Percentiles rank a stretch among this genome's conserved stretches.
phyloP scores from a whole-genome alignment of 2,113 vertebrate species.

The Tringa solitaria region DNA sequence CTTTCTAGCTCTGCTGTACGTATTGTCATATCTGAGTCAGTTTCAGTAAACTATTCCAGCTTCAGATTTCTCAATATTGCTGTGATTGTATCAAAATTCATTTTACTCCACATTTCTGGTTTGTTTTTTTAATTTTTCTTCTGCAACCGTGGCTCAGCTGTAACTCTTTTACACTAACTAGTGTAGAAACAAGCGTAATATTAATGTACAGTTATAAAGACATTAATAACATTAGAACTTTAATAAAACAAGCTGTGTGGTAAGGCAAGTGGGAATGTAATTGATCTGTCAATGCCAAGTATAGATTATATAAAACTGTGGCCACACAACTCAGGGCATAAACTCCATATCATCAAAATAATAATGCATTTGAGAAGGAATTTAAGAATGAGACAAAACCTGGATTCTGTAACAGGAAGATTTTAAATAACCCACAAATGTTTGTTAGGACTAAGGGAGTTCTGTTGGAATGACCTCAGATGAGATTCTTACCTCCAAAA shows the following conservation, averaged over 20 bases:
- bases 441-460: not conserved
- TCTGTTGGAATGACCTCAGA: not conserved
- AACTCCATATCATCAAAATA: not conserved
- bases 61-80: not conserved
- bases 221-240: not conserved
- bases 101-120: not conserved
- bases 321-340: not conserved
- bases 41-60: not conserved
- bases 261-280: not conserved
- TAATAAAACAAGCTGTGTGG: not conserved
- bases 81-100: not conserved
- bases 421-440: not conserved
- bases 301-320: not conserved
- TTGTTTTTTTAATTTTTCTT: not conserved
- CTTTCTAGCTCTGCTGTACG: not conserved
- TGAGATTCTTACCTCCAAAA: not conserved
- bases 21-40: not conserved
- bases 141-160: not conserved
- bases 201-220: not conserved
- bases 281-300: not conserved
- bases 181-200: not conserved
- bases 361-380: not conserved
- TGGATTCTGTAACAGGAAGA: not conserved
- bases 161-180: not conserved
- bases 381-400: not conserved